A percentile compares a stretch with the other conserved stretches of the same genome.
phyloP scores from a whole-genome alignment of 2,113 vertebrate genomes.

The Apodemus sylvaticus region DNA sequence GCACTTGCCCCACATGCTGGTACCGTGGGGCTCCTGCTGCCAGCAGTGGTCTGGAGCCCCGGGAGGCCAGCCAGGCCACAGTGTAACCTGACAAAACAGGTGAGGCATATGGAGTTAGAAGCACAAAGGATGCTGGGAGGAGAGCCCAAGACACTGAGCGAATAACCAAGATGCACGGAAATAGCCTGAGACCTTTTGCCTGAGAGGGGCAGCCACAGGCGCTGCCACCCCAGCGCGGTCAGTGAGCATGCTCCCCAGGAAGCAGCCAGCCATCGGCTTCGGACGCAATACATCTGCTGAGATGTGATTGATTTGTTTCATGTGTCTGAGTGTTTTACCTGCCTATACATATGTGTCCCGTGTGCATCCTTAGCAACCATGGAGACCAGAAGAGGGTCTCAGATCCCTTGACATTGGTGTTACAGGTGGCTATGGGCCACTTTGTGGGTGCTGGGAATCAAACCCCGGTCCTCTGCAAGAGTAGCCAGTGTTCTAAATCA shows the following conservation, averaged over 20 bases:
- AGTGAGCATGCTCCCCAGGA: neutral
- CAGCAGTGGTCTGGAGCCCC: neutral
- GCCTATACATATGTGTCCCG: no score
- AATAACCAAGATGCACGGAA: neutral
- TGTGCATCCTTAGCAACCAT: neutral
- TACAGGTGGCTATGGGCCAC: neutral
- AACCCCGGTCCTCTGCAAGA: neutral
- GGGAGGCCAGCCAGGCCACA: conserved; percentile 64
- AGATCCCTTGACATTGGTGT: neutral
- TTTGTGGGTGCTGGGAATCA: neutral
- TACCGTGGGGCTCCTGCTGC: conserved; percentile 80
- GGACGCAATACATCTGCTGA: rapidly evolving
- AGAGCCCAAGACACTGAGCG: neutral
- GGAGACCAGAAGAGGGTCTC: neutral
- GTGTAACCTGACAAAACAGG: conserved; percentile 75
- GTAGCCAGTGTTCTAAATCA: neutral
- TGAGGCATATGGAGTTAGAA: neutral
- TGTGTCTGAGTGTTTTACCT: no score
- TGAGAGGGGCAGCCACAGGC: neutral
- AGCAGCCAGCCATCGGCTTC: rapidly evolving
- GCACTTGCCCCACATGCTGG: conserved; percentile 78
- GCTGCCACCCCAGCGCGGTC: neutral
- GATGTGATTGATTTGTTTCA: neutral
- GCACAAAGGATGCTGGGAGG: neutral
- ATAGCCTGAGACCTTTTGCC: neutral